These are phyloP conservation scores for Illadopsis cleaveri DNA, from an alignment of 2,113 vertebrate genomes.

Conservation along the genomic window DNA sequence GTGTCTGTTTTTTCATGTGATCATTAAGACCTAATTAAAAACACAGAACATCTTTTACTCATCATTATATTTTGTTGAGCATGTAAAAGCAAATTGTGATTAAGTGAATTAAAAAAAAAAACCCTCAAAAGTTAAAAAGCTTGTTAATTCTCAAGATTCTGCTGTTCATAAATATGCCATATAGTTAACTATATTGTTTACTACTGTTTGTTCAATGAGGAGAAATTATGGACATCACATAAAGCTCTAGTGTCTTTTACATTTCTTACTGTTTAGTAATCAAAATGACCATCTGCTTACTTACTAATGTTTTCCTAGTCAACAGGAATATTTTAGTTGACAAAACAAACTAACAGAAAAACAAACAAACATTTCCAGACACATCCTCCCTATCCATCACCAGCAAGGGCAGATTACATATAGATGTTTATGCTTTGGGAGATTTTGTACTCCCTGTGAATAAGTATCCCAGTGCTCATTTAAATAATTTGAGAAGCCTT, in stretches of 20 bases:
- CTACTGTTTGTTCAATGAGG: background rate
- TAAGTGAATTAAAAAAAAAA: background rate
- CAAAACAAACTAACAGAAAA: background rate
- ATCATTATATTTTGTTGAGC: background rate
- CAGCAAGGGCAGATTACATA: too few relatives aligned
- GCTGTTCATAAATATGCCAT: background rate
- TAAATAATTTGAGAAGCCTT: background rate
- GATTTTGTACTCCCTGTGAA: background rate
- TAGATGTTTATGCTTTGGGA: background rate
- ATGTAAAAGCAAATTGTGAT: background rate
- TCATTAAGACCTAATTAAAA: slow-evolving; percentile 35
- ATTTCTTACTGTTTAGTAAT: background rate
- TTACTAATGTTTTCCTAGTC: background rate
- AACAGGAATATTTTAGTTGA: background rate
- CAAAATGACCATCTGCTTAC: background rate
- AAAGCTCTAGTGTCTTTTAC: background rate
- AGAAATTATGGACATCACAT: background rate
- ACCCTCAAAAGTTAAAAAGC: background rate
- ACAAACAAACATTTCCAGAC: background rate
- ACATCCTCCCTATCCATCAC: background rate
- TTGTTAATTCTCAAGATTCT: background rate
- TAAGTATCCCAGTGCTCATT: background rate
- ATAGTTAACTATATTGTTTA: background rate
- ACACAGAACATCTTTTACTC: background rate
- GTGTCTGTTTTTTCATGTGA: background rate